A percentile compares a stretch with the other conserved stretches of the same genome.
Evolutionary conservation across 2,888 invertebrate genomes (phyloP).

Genomic region (Drosophila planitibia): DNA sequence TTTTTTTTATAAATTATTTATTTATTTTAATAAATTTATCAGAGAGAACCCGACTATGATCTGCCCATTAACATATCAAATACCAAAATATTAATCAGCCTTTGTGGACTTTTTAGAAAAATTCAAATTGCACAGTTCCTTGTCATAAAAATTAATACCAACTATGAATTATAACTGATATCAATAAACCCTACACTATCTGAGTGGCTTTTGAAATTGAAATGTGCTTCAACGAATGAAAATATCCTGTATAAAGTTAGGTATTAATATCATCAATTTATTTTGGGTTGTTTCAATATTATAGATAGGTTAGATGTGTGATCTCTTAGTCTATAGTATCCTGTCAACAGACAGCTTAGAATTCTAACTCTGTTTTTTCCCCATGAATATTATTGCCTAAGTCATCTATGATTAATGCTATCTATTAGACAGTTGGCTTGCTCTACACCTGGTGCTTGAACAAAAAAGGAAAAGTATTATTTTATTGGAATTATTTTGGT

Average conservation of each 20-base stretch:
- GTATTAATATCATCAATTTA: not conserved
- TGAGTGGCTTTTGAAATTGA: not conserved
- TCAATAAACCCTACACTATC: not conserved
- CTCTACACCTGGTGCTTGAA: not conserved
- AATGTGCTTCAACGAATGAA: not conserved
- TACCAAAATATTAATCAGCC: not conserved
- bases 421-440: not conserved
- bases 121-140: not conserved
- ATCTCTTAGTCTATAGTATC: not conserved
- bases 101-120: not conserved
- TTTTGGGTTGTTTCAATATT: not conserved
- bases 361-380: not conserved
- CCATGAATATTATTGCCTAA: not conserved
- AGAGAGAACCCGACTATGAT: not conserved
- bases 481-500: not conserved
- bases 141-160: not conserved
- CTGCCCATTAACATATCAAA: not conserved
- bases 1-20: not conserved
- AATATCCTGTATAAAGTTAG: not conserved
- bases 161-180: not conserved
- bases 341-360: not conserved
- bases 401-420: not conserved
- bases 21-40: slow-evolving; percentile 2
- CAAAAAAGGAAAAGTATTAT: not conserved
- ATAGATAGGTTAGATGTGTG: too few relatives aligned